These are phyloP conservation scores for Ateles fusciceps DNA, from an alignment of 2,797 vertebrate species.

Conservation along the genomic window DNA sequence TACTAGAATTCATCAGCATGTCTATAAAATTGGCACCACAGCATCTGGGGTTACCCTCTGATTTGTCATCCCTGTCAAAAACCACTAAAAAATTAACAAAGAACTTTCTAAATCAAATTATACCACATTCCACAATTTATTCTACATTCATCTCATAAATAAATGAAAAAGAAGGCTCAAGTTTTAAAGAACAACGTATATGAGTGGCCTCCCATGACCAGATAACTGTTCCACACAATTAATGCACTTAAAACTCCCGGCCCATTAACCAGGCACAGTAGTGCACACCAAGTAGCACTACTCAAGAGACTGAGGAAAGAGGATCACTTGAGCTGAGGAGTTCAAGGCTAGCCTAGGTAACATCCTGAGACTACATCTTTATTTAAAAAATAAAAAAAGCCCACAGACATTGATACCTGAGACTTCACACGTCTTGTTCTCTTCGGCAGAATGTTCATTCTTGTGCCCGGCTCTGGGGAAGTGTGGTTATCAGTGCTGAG, in stretches of 20 bases:
- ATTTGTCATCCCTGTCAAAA: not conserved
- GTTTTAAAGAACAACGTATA: not conserved
- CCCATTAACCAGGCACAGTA: not conserved
- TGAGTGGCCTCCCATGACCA: not conserved
- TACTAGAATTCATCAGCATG: constrained; percentile 23
- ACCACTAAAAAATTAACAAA: constrained; percentile 7
- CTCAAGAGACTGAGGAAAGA: not conserved
- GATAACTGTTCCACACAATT: not conserved
- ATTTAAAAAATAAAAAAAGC: not conserved
- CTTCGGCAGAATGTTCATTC: constrained; percentile 84
- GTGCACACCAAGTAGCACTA: not conserved
- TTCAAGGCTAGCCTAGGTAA: not conserved
- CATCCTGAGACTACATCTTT: not conserved
- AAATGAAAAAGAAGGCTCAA: not conserved
- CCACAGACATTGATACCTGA: constrained; percentile 80
- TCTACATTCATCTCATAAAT: not conserved
- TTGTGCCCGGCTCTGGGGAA: constrained; percentile 83
- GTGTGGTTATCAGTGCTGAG: constrained; percentile 83
- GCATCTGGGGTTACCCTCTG: not conserved
- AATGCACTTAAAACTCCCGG: not conserved
- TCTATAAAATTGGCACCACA: not conserved
- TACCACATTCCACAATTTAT: not conserved
- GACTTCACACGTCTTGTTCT: constrained; percentile 87
- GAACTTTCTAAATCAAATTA: not conserved
- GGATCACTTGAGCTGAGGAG: not conserved